A percentile compares a stretch with the other conserved stretches of the same genome.
Conservation (phyloP, 2,113 vertebrate species). For the Aplodontia rufa region DNA sequence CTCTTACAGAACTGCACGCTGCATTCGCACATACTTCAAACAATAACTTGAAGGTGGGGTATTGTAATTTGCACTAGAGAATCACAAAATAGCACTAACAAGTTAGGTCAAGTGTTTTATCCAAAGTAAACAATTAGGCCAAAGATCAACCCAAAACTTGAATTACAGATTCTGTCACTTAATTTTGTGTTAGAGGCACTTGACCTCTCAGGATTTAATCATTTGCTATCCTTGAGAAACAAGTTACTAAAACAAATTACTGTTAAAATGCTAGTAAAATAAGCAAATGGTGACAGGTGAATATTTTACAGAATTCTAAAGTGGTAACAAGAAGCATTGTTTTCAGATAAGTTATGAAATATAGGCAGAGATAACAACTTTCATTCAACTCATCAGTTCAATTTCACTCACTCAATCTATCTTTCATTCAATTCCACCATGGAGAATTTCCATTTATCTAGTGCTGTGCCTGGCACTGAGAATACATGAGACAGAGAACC, state of each 20-base stretch:
- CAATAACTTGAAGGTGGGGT: slow-evolving; percentile 36
- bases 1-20: not conserved
- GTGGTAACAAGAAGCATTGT: not conserved
- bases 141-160: slow-evolving; percentile 44
- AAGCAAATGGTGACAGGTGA: not conserved
- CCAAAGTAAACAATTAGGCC: slow-evolving; percentile 18
- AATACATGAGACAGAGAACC: not conserved
- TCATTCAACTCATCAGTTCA: not conserved
- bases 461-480: not conserved
- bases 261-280: not conserved
- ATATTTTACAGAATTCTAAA: not conserved
- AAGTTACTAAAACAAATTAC: not conserved
- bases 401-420: not conserved
- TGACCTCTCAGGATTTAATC: not conserved
- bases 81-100: slow-evolving; percentile 42
- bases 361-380: not conserved
- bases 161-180: slow-evolving; percentile 48
- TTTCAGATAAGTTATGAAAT: not conserved
- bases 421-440: not conserved
- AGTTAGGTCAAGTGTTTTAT: slow-evolving; percentile 52
- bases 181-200: not conserved
- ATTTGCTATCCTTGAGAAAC: not conserved
- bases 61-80: slow-evolving; percentile 16
- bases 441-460: not conserved
- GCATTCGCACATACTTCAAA: slow-evolving; percentile 1